phyloP scores from a whole-genome alignment of 35 echinoderm and acorn worm species.

The Ptychodera flava region DNA sequence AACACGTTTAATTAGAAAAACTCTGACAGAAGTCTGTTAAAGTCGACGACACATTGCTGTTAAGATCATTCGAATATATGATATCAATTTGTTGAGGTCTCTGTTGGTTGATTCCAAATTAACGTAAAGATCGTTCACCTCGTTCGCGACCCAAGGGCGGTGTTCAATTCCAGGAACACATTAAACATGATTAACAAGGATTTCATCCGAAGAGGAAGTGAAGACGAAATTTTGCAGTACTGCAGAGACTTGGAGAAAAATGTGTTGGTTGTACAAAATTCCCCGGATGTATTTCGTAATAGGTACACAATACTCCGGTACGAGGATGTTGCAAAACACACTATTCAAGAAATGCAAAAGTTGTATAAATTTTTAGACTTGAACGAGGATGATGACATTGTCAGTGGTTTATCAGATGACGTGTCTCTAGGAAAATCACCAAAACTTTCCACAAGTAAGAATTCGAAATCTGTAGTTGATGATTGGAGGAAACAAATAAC shows the following conservation, averaged over 20 bases:
- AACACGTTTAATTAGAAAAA: background rate
- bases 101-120: constrained; percentile 22
- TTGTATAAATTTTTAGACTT: constrained; percentile 58
- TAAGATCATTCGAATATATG: constrained; percentile 68
- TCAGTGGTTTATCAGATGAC: constrained; percentile 34
- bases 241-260: constrained; percentile 57
- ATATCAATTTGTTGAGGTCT: constrained; percentile 30
- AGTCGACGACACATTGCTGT: constrained; percentile 25
- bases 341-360: constrained; percentile 32
- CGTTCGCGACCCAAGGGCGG: constrained; percentile 65
- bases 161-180: constrained; percentile 61
- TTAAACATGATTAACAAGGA: constrained; percentile 38
- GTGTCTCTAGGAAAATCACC: background rate
- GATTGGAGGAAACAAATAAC: constrained; percentile 24
- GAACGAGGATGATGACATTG: constrained; percentile 30
- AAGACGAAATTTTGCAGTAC: constrained; percentile 47
- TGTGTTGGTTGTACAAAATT: constrained; percentile 23
- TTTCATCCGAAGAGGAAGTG: constrained; percentile 28
- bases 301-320: constrained; percentile 55
- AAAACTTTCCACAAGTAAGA: constrained; percentile 4
- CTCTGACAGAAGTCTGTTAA: constrained; percentile 12
- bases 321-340: constrained; percentile 58
- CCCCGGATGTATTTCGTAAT: constrained; percentile 31
- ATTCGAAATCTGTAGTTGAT: constrained; percentile 22
- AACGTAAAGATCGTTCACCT: constrained; percentile 69